Evolutionary conservation across 2,888 invertebrate species (phyloP).

Genomic region (Copidosoma aretas): DNA sequence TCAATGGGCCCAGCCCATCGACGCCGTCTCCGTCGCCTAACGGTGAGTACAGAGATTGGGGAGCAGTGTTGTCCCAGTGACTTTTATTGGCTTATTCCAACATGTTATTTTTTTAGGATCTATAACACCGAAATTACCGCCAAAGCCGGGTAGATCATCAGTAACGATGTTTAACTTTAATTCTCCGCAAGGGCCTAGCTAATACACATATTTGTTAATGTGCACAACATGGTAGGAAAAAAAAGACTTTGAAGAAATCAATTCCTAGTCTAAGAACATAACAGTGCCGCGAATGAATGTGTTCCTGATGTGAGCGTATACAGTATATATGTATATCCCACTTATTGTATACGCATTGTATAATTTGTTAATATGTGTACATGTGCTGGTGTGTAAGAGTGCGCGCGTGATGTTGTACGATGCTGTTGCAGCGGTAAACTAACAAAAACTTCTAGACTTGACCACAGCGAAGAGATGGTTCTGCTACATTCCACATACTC

Average conservation of each 20-base stretch:
- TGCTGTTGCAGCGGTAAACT: slow-evolving; percentile 6
- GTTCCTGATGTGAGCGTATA: slow-evolving; percentile 1
- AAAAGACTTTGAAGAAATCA: slow-evolving; percentile 37
- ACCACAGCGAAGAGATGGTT: slow-evolving; percentile 26
- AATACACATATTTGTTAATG: slow-evolving; percentile 40
- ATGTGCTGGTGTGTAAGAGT: neutral
- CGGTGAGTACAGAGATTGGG: slow-evolving; percentile 49
- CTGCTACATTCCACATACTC: slow-evolving; percentile 36
- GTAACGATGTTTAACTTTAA: slow-evolving; percentile 61
- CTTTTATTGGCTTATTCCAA: neutral
- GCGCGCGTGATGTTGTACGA: neutral
- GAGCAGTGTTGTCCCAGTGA: slow-evolving; percentile 6
- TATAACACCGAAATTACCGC: slow-evolving; percentile 59
- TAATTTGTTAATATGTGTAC: neutral
- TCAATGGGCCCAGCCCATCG: slow-evolving; percentile 61
- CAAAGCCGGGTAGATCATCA: slow-evolving; percentile 60
- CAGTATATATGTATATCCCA: neutral
- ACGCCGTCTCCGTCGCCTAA: slow-evolving; percentile 59
- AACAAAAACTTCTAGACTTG: slow-evolving; percentile 12
- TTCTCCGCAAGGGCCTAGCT: slow-evolving; percentile 59
- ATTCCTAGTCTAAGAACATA: slow-evolving; percentile 38
- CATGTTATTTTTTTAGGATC: slow-evolving; percentile 48
- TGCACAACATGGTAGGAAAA: slow-evolving; percentile 1
- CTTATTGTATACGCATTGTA: neutral
- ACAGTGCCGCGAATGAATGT: slow-evolving; percentile 6